Conservation (phyloP, 2,113 vertebrate species). For the Hyla sarda region DNA sequence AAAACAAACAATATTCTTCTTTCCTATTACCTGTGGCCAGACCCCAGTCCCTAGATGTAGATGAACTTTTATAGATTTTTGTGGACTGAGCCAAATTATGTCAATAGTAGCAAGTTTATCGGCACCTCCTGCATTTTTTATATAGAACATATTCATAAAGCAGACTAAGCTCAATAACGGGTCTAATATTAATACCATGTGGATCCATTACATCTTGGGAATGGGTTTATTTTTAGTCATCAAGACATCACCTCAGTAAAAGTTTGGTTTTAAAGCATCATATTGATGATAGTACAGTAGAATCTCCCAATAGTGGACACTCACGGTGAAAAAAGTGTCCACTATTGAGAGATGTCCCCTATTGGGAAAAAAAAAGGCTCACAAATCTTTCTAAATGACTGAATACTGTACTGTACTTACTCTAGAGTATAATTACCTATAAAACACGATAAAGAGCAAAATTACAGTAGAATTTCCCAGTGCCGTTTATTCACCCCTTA, state of each 20-base stretch:
- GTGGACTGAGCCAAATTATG: slow-evolving; percentile 11
- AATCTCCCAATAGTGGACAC: too few relatives aligned
- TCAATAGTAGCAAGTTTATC: neutral
- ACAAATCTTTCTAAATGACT: too few relatives aligned
- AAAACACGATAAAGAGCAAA: too few relatives aligned
- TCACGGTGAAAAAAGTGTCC: too few relatives aligned
- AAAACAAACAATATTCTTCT: slow-evolving; percentile 42
- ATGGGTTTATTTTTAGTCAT: neutral
- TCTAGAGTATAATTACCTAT: too few relatives aligned
- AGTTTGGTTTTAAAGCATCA: neutral
- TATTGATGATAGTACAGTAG: too few relatives aligned
- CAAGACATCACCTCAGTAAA: neutral
- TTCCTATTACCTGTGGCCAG: slow-evolving; percentile 41
- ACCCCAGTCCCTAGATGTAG: slow-evolving; percentile 30
- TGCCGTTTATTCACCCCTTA: too few relatives aligned
- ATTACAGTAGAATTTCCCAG: too few relatives aligned
- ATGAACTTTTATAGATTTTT: slow-evolving; percentile 23
- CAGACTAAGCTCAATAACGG: neutral
- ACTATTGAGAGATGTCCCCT: too few relatives aligned
- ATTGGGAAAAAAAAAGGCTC: too few relatives aligned
- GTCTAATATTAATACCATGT: neutral
- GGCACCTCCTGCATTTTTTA: neutral
- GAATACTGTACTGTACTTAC: too few relatives aligned
- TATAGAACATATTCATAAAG: neutral
- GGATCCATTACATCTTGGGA: neutral